These are phyloP conservation scores for Campylorhamphus procurvoides DNA, from an alignment of 2,113 vertebrate genomes.

Conservation along the genomic window DNA sequence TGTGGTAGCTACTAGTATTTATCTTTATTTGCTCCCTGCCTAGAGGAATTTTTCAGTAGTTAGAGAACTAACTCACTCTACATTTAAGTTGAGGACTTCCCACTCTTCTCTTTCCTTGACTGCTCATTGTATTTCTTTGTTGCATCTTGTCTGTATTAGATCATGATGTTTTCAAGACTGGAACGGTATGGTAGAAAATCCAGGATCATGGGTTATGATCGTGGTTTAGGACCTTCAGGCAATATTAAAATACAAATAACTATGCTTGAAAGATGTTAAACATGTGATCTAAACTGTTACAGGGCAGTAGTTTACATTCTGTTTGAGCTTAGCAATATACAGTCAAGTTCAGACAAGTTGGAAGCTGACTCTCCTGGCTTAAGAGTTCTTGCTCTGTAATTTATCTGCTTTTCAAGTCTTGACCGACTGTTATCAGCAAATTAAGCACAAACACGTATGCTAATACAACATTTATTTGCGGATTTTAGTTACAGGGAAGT, in stretches of 20 bases:
- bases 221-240: constrained; percentile 1
- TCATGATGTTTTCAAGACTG: not conserved
- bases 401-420: not conserved
- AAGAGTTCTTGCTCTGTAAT: not conserved
- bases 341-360: constrained; percentile 45
- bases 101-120: not conserved
- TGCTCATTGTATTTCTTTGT: not conserved
- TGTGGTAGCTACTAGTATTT: not conserved
- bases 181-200: not conserved
- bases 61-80: constrained; percentile 14
- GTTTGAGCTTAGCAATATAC: not conserved
- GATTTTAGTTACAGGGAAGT: not conserved
- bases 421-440: constrained; percentile 29
- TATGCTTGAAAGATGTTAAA: not conserved
- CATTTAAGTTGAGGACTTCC: constrained; percentile 1
- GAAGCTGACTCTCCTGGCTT: not conserved
- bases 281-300: constrained; percentile 21
- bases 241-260: constrained; percentile 25
- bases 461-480: not conserved
- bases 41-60: constrained; percentile 18
- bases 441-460: not conserved
- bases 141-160: constrained; percentile 8
- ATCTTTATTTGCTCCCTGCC: constrained; percentile 10
- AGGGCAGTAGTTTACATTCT: constrained; percentile 44
- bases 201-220: not conserved